Base-by-base conservation (phyloP, 2,113 vertebrate genomes). In the Pelmatolapia mariae region DNA sequence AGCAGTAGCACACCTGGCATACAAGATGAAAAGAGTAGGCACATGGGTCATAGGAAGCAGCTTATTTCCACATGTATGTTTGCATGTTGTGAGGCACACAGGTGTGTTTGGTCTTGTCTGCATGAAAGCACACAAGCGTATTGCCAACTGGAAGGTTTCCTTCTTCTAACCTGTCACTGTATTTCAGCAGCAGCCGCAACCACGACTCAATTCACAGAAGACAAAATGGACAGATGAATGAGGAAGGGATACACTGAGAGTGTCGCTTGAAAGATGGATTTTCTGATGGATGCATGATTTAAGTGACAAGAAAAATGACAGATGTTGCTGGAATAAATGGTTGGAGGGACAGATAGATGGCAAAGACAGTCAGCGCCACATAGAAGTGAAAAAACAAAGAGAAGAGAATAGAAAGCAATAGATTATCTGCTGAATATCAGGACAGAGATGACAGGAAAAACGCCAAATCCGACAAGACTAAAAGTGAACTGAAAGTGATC, bases 271-370 rank as follows among this genome's bases (percentile, higher is more conserved):
- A 90, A 94, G 90, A 95, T 13, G 57, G 87, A 95, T 91, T 89
- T 80, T 59, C 92, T 90, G 89, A 94, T 90, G 82, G 92, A 90
- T 16, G 68, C 89, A 93, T 92, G 86, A 92, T 94, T 94, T 87
- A 89, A 91, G 90, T 92, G 94, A 94, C 95, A 94, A 79, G 86
- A 87, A 85, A 78, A 93, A 91, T 91, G 93, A 94, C 90, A 94
- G 89, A 91, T 82, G 86, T 85, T 59, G 90, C 11, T 31, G 45
- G 89, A 50, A 86, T 93, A 90, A 94, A 94, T 92, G 85, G 90
- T 87, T 8, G 80, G 90, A 91, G 80, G 94, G 94, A 94, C 93
- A 93, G 93, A 95, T 86, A 16, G 90, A 95, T 86, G 63, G 87
- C 68, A 87, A 78, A 56, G 86, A 82, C 76, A 53, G 89, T 86